Percentiles rank a stretch among this genome's conserved stretches.
Conservation (phyloP, 2,797 vertebrate species). For the Pitangus sulphuratus region DNA sequence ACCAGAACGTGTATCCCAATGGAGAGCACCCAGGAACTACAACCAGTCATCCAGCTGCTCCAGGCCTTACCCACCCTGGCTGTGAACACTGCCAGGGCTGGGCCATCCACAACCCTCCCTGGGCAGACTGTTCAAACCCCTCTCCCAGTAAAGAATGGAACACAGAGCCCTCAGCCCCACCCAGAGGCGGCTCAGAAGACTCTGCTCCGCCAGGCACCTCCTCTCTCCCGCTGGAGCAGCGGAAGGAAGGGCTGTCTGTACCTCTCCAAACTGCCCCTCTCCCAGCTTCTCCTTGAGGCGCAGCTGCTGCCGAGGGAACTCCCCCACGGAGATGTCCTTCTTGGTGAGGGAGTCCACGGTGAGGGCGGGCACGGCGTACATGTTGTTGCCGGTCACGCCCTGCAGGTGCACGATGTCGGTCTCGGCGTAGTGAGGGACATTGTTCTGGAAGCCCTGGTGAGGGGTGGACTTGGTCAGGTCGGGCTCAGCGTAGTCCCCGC, state of each 20-base stretch:
- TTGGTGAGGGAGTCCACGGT: constrained; percentile 89
- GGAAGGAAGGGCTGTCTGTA: neutral
- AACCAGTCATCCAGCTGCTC: neutral
- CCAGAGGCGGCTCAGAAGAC: neutral
- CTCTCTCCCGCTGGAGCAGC: neutral
- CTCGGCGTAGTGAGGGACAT: constrained; percentile 87
- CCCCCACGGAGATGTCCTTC: constrained; percentile 85
- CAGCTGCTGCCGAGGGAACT: constrained; percentile 70
- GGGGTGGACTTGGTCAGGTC: constrained; percentile 90
- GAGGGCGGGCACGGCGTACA: constrained; percentile 89
- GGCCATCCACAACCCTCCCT: neutral
- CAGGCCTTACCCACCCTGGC: neutral
- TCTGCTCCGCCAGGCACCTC: neutral
- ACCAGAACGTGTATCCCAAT: no score
- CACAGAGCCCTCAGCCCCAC: neutral
- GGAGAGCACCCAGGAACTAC: no score
- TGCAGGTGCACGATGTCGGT: constrained; percentile 89
- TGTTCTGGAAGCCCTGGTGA: constrained; percentile 88
- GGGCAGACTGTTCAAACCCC: neutral
- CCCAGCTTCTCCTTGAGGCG: constrained; percentile 72
- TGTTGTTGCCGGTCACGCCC: constrained; percentile 91
- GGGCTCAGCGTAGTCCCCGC: constrained; percentile 88
- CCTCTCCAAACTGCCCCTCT: constrained; percentile 70
- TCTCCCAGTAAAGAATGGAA: neutral
- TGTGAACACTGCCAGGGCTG: neutral